Conservation (phyloP, 2,113 vertebrate genomes). For the Myocastor coypus region DNA sequence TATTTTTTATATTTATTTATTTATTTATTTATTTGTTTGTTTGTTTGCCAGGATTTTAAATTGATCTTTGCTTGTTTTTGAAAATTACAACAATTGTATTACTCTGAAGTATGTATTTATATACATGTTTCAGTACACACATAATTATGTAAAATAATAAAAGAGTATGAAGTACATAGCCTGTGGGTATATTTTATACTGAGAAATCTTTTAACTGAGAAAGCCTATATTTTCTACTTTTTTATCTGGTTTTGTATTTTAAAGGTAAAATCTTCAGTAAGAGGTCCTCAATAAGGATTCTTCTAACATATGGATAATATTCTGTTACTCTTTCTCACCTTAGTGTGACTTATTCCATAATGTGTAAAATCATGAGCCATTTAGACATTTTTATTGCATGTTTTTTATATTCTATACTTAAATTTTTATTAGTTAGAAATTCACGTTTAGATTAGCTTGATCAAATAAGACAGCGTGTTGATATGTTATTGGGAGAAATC, state of each 20-base stretch:
- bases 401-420: constrained; percentile 41
- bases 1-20: too few species aligned
- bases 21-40: too few species aligned
- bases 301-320: background rate
- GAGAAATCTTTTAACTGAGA: constrained; percentile 21
- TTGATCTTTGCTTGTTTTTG: background rate
- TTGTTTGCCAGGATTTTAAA: background rate
- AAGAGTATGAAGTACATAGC: background rate
- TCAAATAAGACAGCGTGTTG: constrained; percentile 7
- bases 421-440: constrained; percentile 31
- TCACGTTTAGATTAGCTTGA: background rate
- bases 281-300: background rate
- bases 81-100: constrained; percentile 18
- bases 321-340: constrained; percentile 15
- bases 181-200: background rate
- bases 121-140: background rate
- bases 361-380: constrained; percentile 48
- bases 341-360: background rate
- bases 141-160: constrained; percentile 32
- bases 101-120: background rate
- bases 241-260: background rate
- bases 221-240: background rate
- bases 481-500: constrained; percentile 5
- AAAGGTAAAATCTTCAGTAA: background rate
- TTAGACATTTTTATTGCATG: background rate